Evolutionary conservation across 1,140 invertebrate species (phyloP).

Genomic region (Drosophila nigrodunni): DNA sequence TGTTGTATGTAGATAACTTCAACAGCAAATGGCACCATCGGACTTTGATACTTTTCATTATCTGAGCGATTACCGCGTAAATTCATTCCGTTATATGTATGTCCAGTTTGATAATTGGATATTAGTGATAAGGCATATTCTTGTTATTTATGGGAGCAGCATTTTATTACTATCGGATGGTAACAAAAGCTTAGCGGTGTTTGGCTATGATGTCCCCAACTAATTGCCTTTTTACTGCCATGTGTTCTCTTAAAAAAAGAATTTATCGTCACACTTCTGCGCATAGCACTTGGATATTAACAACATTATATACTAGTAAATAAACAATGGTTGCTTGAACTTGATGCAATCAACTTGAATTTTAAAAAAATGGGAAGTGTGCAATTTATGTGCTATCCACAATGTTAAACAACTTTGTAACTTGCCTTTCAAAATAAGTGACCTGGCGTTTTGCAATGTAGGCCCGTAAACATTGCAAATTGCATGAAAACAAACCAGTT

Average conservation of each 20-base stretch:
- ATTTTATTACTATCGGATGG: slow-evolving; percentile 21
- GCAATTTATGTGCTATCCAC: slow-evolving; percentile 1
- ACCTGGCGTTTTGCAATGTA: slow-evolving; percentile 1
- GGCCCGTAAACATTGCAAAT: slow-evolving; percentile 16
- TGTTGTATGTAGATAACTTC: too few species aligned
- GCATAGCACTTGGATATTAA: not conserved
- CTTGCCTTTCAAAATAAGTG: slow-evolving; percentile 13
- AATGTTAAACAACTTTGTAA: not conserved
- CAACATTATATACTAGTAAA: not conserved
- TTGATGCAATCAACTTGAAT: not conserved
- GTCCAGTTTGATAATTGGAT: slow-evolving; percentile 42
- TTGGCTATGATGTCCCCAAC: slow-evolving; percentile 3
- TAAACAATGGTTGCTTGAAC: slow-evolving; percentile 3
- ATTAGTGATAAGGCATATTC: slow-evolving; percentile 36
- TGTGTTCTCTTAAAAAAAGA: not conserved
- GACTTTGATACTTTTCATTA: slow-evolving; percentile 31
- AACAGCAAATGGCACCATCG: not conserved
- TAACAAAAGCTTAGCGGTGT: slow-evolving; percentile 30
- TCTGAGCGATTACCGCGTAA: slow-evolving; percentile 7
- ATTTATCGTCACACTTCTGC: not conserved
- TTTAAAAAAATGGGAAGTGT: not conserved
- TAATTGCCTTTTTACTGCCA: not conserved
- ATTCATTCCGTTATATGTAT: slow-evolving; percentile 8
- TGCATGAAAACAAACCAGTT: slow-evolving; percentile 19
- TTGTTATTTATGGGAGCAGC: slow-evolving; percentile 25